Base-by-base conservation (phyloP, 1,140 invertebrate genomes). In the Pseudomyrmex cubaensis region DNA sequence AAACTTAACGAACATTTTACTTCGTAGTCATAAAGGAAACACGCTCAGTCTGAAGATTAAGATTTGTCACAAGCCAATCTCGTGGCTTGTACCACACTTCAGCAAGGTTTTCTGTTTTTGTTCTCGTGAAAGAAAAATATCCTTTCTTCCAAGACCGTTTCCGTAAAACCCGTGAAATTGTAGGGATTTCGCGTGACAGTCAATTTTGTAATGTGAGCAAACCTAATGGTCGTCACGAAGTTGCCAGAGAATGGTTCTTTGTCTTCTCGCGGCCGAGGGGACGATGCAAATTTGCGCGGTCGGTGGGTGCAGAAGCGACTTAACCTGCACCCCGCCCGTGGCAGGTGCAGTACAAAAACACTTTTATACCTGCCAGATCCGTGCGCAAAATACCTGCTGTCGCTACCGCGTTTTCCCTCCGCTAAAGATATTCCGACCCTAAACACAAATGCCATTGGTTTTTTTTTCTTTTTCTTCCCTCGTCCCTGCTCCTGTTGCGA, bases 341-440 rank as follows among this genome's bases (percentile, higher is more conserved):
- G 91, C 92, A 92, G 92, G 90, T 92, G 90, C 88, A 92, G 84
- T 90, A 90, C 86, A 78, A 83, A 35, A 35, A 35, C 35, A 35
- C 35, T 72, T 84, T 85, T 83, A 73, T 87, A 76, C 83, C 84
- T 85, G 85, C 84, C 85, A 44, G 66, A 61, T 80, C 76, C 35
- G 76, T 66, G 76, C 66, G 76, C 76, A 61, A 67, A 85, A 85
- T 91, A 91, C 90, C 90, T 91, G 90, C 84, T 82, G 70, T 63
- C 17, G 75, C 75, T 77, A 66, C 75, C 35, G 64, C 66, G 50
- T 69, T 77, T 77, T 50, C 66, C 57, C 72, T 84, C 78, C 88
- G 35, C 90, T 90, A 92, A 92, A 92, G 91, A 92, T 92, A 91
- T 89, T 82, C 75, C 57, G 91, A 91, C 91, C 90, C 90, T 93